These are phyloP conservation scores for Mormyrops boulengeri DNA, from an alignment of 2,797 vertebrate genomes.

Conservation along the genomic window DNA sequence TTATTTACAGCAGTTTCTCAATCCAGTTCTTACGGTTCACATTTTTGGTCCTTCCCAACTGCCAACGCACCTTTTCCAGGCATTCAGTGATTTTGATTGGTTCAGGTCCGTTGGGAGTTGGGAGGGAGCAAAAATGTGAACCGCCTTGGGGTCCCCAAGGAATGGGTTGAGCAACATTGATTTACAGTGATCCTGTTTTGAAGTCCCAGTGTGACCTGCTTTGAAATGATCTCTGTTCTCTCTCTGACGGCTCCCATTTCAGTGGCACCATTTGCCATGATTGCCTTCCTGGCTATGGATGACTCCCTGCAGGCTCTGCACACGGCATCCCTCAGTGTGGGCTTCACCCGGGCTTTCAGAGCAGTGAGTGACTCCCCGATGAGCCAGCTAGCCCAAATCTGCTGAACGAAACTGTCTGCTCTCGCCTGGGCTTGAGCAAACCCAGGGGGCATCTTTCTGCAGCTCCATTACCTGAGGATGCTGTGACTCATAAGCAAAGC, in stretches of 20 bases:
- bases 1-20: not conserved
- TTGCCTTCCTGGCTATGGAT: constrained; percentile 88
- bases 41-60: not conserved
- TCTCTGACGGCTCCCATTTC: constrained; percentile 39
- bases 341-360: constrained; percentile 91
- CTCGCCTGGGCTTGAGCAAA: not conserved
- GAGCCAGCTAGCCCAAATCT: not conserved
- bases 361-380: constrained; percentile 62
- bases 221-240: constrained; percentile 24
- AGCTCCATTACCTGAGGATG: not conserved
- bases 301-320: constrained; percentile 71
- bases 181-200: not conserved
- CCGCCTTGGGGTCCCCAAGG: not conserved
- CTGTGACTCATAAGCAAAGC: not conserved
- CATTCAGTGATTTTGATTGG: not conserved
- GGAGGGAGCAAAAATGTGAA: not conserved
- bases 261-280: constrained; percentile 92
- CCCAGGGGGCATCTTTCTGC: not conserved
- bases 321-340: constrained; percentile 76
- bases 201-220: not conserved
- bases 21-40: not conserved
- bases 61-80: not conserved
- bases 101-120: constrained; percentile 4
- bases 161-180: not conserved
- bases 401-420: not conserved